Evolutionary conservation across 2,888 invertebrate species (phyloP).

Genomic region (Andrena minutula): DNA sequence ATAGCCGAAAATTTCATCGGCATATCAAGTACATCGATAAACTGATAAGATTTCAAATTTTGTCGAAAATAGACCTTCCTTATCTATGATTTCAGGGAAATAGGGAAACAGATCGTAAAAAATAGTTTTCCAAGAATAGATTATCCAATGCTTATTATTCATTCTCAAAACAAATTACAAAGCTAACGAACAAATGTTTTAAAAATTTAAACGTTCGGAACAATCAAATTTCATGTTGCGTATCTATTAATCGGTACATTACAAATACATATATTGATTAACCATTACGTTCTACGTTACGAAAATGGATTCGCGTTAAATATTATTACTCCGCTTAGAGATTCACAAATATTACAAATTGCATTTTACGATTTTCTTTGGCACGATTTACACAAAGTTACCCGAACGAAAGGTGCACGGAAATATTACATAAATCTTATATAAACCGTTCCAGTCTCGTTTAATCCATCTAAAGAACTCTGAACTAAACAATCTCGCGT

Average conservation of each 20-base stretch:
- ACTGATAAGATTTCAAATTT: constrained; percentile 55
- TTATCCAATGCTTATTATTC: neutral
- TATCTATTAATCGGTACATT: neutral
- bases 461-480: no score
- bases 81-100: constrained; percentile 19
- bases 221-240: neutral
- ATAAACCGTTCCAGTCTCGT: no score
- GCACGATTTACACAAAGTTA: no score
- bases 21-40: constrained; percentile 34
- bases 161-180: neutral
- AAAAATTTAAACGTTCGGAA: no score
- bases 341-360: neutral
- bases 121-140: neutral
- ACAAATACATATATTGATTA: neutral
- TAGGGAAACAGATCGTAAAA: neutral
- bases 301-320: neutral
- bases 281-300: neutral
- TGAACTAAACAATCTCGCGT: no score
- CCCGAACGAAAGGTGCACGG: no score
- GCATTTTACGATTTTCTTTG: no score
- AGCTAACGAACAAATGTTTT: no score
- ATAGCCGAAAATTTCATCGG: constrained; percentile 45
- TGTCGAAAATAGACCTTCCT: constrained; percentile 14
- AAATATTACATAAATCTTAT: no score
- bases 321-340: neutral